These are phyloP conservation scores for Oscheius sp. DNA, from an alignment of 2,888 invertebrate species.

Conservation along the genomic window DNA sequence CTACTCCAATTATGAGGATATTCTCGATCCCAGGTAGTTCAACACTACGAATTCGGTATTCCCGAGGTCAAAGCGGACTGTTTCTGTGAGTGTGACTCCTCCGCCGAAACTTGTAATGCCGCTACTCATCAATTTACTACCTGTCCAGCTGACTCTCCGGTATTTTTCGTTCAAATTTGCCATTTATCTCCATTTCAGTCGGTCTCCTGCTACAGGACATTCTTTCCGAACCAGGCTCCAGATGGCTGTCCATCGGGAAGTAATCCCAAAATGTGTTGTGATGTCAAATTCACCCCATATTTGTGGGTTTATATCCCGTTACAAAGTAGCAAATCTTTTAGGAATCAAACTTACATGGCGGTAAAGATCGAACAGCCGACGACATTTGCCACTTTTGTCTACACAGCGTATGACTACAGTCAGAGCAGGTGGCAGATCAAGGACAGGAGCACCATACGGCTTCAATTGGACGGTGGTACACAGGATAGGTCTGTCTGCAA, in stretches of 20 bases:
- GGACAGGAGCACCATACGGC: slow-evolving; percentile 63
- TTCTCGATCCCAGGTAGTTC: slow-evolving; percentile 54
- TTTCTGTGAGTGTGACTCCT: slow-evolving; percentile 69
- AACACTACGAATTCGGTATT: slow-evolving; percentile 70
- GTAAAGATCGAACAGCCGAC: slow-evolving; percentile 65
- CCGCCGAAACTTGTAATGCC: slow-evolving; percentile 47
- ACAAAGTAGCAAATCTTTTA: slow-evolving; percentile 16
- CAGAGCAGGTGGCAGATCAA: slow-evolving; percentile 66
- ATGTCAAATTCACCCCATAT: slow-evolving; percentile 59
- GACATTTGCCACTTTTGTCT: slow-evolving; percentile 68
- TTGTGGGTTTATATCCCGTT: slow-evolving; percentile 36
- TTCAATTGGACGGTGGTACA: slow-evolving; percentile 66
- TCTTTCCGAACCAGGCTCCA: slow-evolving; percentile 70
- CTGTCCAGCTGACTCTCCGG: slow-evolving; percentile 49
- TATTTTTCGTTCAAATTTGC: neutral
- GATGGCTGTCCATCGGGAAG: slow-evolving; percentile 62
- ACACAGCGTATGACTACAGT: slow-evolving; percentile 66
- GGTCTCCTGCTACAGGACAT: slow-evolving; percentile 68
- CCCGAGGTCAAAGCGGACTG: slow-evolving; percentile 69
- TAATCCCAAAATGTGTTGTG: slow-evolving; percentile 68
- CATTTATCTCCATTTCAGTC: slow-evolving; percentile 34
- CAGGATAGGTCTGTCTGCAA: slow-evolving; percentile 52
- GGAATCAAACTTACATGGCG: slow-evolving; percentile 66
- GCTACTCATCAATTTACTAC: slow-evolving; percentile 54
- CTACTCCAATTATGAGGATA: neutral